Conservation (phyloP, 1,140 invertebrate genomes). For the Drosophila melanogaster region DNA sequence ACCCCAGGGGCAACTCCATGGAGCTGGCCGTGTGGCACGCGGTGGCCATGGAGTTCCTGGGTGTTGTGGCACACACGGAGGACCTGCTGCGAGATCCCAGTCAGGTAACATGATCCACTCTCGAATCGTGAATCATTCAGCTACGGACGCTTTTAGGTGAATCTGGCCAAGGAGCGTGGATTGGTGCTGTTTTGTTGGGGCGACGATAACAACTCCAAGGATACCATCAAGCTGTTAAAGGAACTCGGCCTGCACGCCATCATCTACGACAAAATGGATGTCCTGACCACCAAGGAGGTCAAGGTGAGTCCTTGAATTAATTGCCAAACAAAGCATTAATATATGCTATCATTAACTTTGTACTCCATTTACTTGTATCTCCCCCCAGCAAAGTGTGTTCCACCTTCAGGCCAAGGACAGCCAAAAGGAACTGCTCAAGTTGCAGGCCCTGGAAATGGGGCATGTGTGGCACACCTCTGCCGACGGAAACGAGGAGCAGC, state of each 20-base stretch:
- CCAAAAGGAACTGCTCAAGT: slow-evolving; percentile 86
- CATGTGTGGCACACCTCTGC: slow-evolving; percentile 74
- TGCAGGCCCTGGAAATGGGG: slow-evolving; percentile 77
- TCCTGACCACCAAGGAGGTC: slow-evolving; percentile 91
- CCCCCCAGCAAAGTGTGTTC: slow-evolving; percentile 90
- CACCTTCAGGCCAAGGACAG: slow-evolving; percentile 91
- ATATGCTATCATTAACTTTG: too few relatives aligned
- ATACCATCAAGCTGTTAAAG: slow-evolving; percentile 94
- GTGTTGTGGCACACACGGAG: slow-evolving; percentile 96
- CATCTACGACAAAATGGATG: slow-evolving; percentile 96
- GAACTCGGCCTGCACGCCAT: slow-evolving; percentile 95
- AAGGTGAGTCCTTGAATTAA: slow-evolving; percentile 86
- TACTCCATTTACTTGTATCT: neutral
- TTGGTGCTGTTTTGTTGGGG: slow-evolving; percentile 98
- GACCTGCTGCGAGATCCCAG: slow-evolving; percentile 93
- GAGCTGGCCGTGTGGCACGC: slow-evolving; percentile 93
- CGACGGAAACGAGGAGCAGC: slow-evolving; percentile 64
- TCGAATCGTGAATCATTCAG: slow-evolving; percentile 35
- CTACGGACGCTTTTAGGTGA: slow-evolving; percentile 86
- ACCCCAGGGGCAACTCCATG: slow-evolving; percentile 92
- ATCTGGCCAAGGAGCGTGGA: slow-evolving; percentile 90
- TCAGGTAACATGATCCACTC: slow-evolving; percentile 85
- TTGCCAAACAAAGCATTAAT: neutral
- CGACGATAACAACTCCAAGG: slow-evolving; percentile 95
- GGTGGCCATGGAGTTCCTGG: slow-evolving; percentile 91